A percentile compares a stretch with the other conserved stretches of the same genome.
Evolutionary conservation across 2,797 vertebrate genomes (phyloP).

Genomic region (Decapterus maruadsi): DNA sequence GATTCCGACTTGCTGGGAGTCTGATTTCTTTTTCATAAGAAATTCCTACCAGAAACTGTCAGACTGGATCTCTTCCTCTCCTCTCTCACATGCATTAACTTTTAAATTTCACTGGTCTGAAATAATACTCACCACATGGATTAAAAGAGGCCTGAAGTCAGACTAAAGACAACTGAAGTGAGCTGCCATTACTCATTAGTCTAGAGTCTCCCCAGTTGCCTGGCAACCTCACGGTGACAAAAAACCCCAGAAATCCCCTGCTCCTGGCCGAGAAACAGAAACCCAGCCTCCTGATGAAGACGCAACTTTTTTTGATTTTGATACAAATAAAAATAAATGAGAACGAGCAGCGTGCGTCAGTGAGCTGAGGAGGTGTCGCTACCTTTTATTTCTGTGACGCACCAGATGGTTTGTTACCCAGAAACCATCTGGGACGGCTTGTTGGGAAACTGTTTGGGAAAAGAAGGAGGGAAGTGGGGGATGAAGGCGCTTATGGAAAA

Average conservation of each 20-base stretch:
- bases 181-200: slow-evolving; percentile 10
- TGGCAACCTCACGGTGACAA: background rate
- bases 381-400: background rate
- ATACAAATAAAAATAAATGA: background rate
- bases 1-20: background rate
- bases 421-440: too few species aligned
- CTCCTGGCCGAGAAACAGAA: background rate
- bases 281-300: too few species aligned
- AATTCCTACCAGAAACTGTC: background rate
- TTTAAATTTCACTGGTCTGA: background rate
- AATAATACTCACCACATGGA: slow-evolving; percentile 5
- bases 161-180: background rate
- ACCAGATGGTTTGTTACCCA: too few species aligned
- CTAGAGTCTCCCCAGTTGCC: background rate
- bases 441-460: too few species aligned
- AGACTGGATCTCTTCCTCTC: background rate
- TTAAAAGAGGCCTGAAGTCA: background rate
- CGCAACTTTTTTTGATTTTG: background rate
- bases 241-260: background rate
- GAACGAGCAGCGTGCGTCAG: background rate
- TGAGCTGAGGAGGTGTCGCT: background rate
- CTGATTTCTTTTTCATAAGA: too few species aligned
- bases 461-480: too few species aligned
- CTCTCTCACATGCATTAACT: background rate
- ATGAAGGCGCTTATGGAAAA: too few species aligned